Percentiles rank a stretch among this genome's conserved stretches.
Conservation (phyloP, 2,113 vertebrate genomes). For the Rhea pennata region DNA sequence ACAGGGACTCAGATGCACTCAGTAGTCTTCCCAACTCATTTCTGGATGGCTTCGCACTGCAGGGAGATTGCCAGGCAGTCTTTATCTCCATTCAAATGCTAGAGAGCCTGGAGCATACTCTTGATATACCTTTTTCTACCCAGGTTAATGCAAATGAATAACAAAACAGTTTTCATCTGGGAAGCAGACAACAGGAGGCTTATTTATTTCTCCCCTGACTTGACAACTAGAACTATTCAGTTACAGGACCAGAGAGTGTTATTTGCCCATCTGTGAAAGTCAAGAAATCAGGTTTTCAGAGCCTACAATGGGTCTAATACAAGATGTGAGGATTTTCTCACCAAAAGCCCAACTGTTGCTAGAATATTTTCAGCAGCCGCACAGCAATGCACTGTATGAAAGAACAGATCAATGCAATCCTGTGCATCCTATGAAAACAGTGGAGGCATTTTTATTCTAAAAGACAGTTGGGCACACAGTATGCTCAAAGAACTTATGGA, state of each 20-base stretch:
- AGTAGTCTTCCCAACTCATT: not conserved
- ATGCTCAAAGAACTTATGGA: not conserved
- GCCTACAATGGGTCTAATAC: accelerated
- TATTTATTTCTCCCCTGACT: not conserved
- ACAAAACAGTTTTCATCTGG: slow-evolving; percentile 6
- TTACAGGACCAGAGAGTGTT: not conserved
- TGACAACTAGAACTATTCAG: not conserved
- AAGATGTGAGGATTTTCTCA: not conserved
- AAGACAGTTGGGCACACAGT: not conserved
- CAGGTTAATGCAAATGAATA: slow-evolving; percentile 15
- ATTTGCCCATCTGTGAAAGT: not conserved
- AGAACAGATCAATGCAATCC: not conserved
- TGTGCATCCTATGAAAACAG: not conserved
- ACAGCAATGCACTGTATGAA: accelerated
- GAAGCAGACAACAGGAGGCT: not conserved
- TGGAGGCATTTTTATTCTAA: not conserved
- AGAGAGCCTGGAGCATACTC: slow-evolving; percentile 28
- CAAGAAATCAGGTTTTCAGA: not conserved
- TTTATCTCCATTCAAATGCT: not conserved
- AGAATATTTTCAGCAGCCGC: not conserved
- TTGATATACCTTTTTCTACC: not conserved
- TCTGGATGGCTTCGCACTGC: not conserved
- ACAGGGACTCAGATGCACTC: not conserved
- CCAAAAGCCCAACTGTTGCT: not conserved
- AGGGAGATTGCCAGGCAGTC: not conserved